Conservation (phyloP, 92 coral and sea anemone species). For the Ricordea florida region DNA sequence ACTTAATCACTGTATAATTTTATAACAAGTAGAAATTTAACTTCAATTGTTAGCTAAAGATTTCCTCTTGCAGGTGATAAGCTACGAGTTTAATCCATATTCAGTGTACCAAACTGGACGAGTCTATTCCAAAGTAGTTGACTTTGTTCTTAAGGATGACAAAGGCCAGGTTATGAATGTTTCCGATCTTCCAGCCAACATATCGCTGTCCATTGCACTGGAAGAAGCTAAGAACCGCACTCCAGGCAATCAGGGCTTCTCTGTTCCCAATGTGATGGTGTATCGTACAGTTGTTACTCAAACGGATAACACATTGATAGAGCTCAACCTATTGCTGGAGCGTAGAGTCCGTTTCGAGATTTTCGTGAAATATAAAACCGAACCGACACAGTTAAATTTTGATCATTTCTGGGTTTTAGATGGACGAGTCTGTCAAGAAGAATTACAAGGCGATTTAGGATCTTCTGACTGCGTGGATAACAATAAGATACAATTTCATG, state of each 20-base stretch:
- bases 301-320: not conserved
- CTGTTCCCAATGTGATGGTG: conserved; percentile 11
- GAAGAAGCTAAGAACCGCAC: not conserved
- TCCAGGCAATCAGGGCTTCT: not conserved
- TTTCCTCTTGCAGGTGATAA: not conserved
- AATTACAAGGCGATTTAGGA: too few species aligned
- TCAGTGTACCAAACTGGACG: not conserved
- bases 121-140: not conserved
- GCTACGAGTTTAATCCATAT: conserved; percentile 5
- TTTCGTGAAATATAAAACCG: not conserved
- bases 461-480: not conserved
- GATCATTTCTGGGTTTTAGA: not conserved
- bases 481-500: not conserved
- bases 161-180: not conserved
- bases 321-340: not conserved
- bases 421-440: not conserved
- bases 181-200: not conserved
- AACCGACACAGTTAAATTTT: not conserved
- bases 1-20: too few species aligned
- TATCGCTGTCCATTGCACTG: not conserved
- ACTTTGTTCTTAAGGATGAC: conserved; percentile 4
- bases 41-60: too few species aligned
- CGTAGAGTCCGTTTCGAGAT: not conserved
- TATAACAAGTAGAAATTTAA: too few species aligned
- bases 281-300: not conserved